Evolutionary conservation across 2,888 invertebrate species (phyloP).

Genomic region (Onchidella celtica): DNA sequence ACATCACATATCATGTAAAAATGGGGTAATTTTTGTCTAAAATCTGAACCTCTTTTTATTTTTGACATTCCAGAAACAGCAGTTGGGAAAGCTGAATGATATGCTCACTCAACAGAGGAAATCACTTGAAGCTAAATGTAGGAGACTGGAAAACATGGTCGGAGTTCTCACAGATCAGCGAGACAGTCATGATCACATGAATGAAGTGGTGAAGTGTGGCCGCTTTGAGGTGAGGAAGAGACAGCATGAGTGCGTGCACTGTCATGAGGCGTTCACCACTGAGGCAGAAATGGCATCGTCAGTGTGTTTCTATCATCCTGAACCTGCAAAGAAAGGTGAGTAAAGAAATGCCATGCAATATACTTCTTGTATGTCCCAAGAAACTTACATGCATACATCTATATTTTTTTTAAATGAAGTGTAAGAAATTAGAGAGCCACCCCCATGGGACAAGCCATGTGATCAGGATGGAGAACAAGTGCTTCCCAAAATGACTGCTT

Average conservation of each 20-base stretch:
- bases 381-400: no score
- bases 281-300: neutral
- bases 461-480: no score
- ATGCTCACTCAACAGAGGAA: neutral
- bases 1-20: no score
- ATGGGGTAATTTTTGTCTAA: no score
- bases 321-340: neutral
- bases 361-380: neutral
- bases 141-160: neutral
- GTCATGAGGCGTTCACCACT: neutral
- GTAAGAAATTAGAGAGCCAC: no score
- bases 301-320: neutral
- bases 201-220: neutral
- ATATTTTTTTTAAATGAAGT: no score
- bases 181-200: neutral
- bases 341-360: neutral
- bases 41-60: no score
- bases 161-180: neutral
- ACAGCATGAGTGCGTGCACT: neutral
- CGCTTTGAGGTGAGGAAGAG: constrained; percentile 7
- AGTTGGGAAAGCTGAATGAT: neutral
- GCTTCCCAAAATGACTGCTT: no score
- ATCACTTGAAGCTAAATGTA: neutral
- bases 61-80: no score
- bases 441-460: no score